Evolutionary conservation across 2,113 vertebrate genomes (phyloP), one percentile per base, ranked within the genome.

Genomic region (Labrus mixtus): DNA sequence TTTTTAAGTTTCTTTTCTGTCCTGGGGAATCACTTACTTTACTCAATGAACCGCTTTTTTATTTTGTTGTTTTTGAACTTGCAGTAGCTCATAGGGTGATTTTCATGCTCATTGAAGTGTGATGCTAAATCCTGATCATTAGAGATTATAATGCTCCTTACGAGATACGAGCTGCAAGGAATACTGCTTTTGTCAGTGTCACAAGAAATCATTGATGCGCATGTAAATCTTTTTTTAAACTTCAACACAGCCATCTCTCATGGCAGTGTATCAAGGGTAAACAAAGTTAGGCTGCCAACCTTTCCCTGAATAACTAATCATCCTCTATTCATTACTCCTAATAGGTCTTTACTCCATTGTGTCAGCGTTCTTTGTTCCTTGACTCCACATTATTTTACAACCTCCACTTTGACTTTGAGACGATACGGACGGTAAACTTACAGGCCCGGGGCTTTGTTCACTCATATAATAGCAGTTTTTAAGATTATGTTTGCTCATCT

Each of bases 321-420:
- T 75, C 80, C 56, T 84, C 78, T 46, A 79, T 87, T 90, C 78
- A 83, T 67, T 36, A 33, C 51, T 64, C 50, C 43, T 79, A 81
- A 79, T 85, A 70, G 66, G 74, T 68, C 83, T 87, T 79, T 59
- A 53, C 85, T 76, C 66, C 45, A 81, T 88, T 87, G 70, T 89
- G 48, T 76, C 75, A 69, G 10, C 36, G 46, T 54, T 68, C 82
- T 87, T 85, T 91, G 81, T 89, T 88, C 77, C 66, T 77, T 82
- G 62, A 84, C 87, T 90, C 65, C 51, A 69, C 71, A 83, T 84
- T 86, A 81, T 87, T 85, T 72, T 23, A 39, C 57, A 79, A 59
- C 73, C 80, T 89, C 85, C 81, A 87, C 88, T 90, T 84, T 90
- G 88, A 91, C 90, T 91, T 92, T 91, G 86, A 82, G 89, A 85